These are phyloP conservation scores for Recurvirostra avosetta DNA, from an alignment of 2,113 vertebrate species.

Conservation along the genomic window DNA sequence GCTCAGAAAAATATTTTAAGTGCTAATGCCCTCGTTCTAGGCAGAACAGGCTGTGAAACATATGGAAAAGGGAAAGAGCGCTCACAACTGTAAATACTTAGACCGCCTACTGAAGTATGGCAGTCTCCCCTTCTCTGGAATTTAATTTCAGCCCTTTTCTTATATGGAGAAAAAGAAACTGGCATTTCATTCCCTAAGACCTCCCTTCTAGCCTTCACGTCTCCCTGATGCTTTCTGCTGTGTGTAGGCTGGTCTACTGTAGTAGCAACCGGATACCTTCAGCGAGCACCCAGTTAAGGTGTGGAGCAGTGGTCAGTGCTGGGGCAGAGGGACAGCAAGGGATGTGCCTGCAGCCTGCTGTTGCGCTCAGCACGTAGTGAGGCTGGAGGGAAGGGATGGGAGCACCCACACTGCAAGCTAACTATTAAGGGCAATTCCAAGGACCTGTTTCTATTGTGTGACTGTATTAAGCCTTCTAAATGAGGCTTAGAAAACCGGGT, in stretches of 20 bases:
- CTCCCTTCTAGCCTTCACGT: not conserved
- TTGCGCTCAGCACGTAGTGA: not conserved
- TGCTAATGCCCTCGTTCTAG: not conserved
- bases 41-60: not conserved
- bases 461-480: not conserved
- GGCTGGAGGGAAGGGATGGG: no score
- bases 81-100: not conserved
- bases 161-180: not conserved
- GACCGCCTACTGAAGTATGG: not conserved
- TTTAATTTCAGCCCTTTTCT: not conserved
- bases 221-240: not conserved
- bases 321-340: not conserved
- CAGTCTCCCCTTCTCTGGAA: not conserved
- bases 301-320: not conserved
- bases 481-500: not conserved
- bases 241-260: fast-evolving
- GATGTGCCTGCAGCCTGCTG: not conserved
- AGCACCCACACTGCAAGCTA: not conserved
- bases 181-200: not conserved
- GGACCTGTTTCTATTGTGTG: not conserved
- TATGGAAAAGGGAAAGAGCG: not conserved
- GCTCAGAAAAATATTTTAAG: not conserved
- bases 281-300: not conserved
- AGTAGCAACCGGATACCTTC: not conserved
- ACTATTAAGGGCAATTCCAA: not conserved